phyloP scores from a whole-genome alignment of 2,888 invertebrate species.

The Cheilosia impressa region DNA sequence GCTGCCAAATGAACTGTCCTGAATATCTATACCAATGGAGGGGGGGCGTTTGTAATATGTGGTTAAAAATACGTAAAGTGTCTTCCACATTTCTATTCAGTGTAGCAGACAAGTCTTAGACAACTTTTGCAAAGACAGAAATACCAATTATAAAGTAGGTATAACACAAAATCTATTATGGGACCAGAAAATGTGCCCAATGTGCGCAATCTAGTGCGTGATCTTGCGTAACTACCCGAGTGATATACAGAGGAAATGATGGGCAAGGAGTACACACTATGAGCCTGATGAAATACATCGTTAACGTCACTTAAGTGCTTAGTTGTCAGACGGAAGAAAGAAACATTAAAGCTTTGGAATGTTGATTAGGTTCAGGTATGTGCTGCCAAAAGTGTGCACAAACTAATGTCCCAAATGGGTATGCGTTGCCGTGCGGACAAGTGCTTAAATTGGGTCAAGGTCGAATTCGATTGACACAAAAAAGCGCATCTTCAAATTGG shows the following conservation, averaged over 20 bases:
- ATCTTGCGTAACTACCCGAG: constrained; percentile 35
- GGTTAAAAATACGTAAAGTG: constrained; percentile 8
- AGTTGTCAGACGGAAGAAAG: neutral
- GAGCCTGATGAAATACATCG: constrained; percentile 8
- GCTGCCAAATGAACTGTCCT: constrained; percentile 67
- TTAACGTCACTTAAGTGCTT: neutral
- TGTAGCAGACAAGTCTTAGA: constrained; percentile 28
- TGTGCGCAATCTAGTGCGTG: neutral
- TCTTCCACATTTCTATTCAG: neutral
- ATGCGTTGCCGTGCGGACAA: neutral
- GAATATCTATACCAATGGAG: constrained; percentile 31
- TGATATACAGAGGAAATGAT: constrained; percentile 11
- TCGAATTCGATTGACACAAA: constrained; percentile 21
- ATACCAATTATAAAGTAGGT: neutral
- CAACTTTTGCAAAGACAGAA: neutral
- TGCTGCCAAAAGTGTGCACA: neutral
- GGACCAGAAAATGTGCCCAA: neutral
- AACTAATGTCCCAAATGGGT: neutral
- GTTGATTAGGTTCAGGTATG: too few species aligned
- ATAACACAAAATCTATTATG: neutral
- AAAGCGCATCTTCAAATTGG: neutral
- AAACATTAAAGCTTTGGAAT: neutral
- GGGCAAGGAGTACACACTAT: constrained; percentile 1
- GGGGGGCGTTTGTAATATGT: constrained; percentile 31
- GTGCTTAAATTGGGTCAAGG: constrained; percentile 32